phyloP scores from a whole-genome alignment of 1,140 invertebrate species.

The Parapsyche elsis region DNA sequence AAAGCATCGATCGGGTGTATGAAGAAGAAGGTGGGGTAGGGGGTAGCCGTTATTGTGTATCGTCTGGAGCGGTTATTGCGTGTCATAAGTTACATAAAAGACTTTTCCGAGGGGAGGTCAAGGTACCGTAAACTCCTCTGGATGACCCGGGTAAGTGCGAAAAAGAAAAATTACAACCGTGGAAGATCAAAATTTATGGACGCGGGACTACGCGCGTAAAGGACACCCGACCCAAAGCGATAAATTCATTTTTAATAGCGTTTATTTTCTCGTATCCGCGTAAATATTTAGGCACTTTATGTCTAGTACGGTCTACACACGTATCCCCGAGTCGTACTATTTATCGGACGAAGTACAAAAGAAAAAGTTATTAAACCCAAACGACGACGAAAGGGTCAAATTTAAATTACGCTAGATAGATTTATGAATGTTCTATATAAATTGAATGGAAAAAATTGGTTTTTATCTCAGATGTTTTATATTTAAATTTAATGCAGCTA shows the following conservation, averaged over 20 bases:
- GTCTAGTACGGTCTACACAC: too few relatives aligned
- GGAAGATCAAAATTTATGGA: constrained; percentile 28
- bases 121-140: constrained; percentile 5
- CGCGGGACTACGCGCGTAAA: neutral
- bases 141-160: constrained; percentile 27
- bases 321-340: too few relatives aligned
- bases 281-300: constrained; percentile 1
- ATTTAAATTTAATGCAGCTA: too few relatives aligned
- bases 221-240: neutral
- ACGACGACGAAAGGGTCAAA: too few relatives aligned
- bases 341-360: too few relatives aligned
- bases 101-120: constrained; percentile 21
- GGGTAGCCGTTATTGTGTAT: neutral
- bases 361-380: too few relatives aligned
- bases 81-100: constrained; percentile 7
- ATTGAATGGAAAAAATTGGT: too few relatives aligned
- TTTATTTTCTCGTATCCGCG: constrained; percentile 21
- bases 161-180: constrained; percentile 30
- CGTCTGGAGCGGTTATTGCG: constrained; percentile 13
- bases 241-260: constrained; percentile 34
- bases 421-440: too few relatives aligned
- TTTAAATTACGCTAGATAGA: too few relatives aligned
- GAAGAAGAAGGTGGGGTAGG: too few relatives aligned
- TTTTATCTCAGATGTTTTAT: too few relatives aligned
- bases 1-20: neutral